Conservation (phyloP, 2,797 vertebrate species). For the Lindbergichthys nudifrons region DNA sequence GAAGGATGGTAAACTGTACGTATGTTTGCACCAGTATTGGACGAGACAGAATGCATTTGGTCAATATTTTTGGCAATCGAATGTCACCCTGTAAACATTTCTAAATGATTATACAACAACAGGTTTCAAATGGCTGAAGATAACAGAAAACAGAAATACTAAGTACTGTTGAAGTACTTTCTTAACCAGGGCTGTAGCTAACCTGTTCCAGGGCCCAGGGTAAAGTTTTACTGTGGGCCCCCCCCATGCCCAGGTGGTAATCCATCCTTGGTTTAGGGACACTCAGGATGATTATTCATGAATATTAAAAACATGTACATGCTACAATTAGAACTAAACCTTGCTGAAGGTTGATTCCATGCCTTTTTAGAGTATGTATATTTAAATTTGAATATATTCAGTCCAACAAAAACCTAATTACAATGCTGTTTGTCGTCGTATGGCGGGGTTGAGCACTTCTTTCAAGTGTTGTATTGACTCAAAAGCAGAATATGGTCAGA, state of each 20-base stretch:
- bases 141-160: slow-evolving; percentile 10
- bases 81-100: slow-evolving; percentile 3
- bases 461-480: too few relatives aligned
- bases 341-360: too few relatives aligned
- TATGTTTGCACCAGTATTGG: not conserved
- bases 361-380: not conserved
- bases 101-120: not conserved
- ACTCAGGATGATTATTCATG: not conserved
- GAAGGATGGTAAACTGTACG: not conserved
- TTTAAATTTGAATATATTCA: too few relatives aligned
- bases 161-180: not conserved
- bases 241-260: not conserved
- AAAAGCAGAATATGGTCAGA: not conserved
- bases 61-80: slow-evolving; percentile 10
- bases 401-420: too few relatives aligned
- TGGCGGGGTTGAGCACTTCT: not conserved
- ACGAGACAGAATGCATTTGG: slow-evolving; percentile 7
- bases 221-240: not conserved
- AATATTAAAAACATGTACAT: too few relatives aligned
- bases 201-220: not conserved
- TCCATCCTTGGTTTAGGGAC: slow-evolving; percentile 1
- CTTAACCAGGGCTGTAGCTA: not conserved
- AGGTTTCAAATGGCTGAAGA: slow-evolving; percentile 16
- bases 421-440: not conserved
- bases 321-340: too few relatives aligned